Conservation (phyloP, 2,888 invertebrate genomes). For the Mechanitis messenoides region DNA sequence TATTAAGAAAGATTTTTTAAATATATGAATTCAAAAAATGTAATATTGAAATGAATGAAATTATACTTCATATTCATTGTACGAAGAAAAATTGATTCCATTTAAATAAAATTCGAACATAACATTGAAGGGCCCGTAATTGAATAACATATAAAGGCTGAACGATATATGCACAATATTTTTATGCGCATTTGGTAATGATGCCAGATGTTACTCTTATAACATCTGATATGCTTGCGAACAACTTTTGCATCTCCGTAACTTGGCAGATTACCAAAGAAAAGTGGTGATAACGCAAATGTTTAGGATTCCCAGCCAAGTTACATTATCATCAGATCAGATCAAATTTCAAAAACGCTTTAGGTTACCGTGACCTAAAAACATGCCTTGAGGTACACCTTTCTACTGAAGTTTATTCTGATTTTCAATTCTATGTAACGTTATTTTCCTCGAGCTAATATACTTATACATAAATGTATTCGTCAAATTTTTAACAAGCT, state of each 20-base stretch:
- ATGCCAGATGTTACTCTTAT: slow-evolving; percentile 4
- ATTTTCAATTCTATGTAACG: background rate
- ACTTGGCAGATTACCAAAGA: slow-evolving; percentile 22
- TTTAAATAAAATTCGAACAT: background rate
- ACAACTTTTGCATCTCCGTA: background rate
- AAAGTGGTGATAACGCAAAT: slow-evolving; percentile 19
- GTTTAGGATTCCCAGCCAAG: slow-evolving; percentile 20
- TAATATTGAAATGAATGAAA: background rate
- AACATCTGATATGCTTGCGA: background rate
- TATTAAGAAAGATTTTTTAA: no score
- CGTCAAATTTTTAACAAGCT: background rate
- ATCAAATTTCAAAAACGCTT: slow-evolving; percentile 10
- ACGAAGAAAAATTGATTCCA: background rate
- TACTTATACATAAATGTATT: background rate
- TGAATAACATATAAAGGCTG: background rate
- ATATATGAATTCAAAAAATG: no score
- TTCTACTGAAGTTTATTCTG: slow-evolving; percentile 1
- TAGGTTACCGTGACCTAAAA: background rate
- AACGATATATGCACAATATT: background rate
- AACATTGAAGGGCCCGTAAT: background rate
- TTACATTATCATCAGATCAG: slow-evolving; percentile 12
- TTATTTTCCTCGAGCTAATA: background rate
- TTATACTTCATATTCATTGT: background rate
- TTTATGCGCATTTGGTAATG: slow-evolving; percentile 2
- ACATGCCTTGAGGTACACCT: slow-evolving; percentile 5